Conservation (phyloP, 2,888 invertebrate genomes). For the Drosophila tanythrix region DNA sequence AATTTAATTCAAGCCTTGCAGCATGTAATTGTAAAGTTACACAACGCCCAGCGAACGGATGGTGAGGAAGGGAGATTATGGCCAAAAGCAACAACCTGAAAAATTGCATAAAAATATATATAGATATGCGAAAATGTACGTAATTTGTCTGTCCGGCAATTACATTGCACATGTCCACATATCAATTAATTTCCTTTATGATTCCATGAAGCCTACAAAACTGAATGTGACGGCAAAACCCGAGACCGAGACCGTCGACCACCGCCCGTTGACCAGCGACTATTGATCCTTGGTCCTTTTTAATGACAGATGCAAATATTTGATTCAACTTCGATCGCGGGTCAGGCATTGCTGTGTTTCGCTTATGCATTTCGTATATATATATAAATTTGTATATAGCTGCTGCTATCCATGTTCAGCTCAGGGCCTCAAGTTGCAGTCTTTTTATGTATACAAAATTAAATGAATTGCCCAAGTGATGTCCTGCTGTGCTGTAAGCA, state of each 20-base stretch:
- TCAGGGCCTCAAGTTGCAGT: constrained; percentile 11
- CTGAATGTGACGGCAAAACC: not conserved
- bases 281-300: constrained; percentile 13
- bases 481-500: not conserved
- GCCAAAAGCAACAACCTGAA: constrained; percentile 60
- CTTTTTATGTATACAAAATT: constrained; percentile 17
- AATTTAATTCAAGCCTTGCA: constrained; percentile 69
- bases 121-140: not conserved
- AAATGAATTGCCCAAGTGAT: constrained; percentile 10
- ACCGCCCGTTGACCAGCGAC: constrained; percentile 4
- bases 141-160: constrained; percentile 71
- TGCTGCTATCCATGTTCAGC: constrained; percentile 3
- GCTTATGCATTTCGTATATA: not conserved
- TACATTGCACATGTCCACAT: constrained; percentile 58
- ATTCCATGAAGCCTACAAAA: constrained; percentile 58
- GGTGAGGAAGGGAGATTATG: constrained; percentile 33
- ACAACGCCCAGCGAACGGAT: constrained; percentile 38
- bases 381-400: constrained; percentile 1
- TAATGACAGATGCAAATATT: constrained; percentile 73
- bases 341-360: constrained; percentile 23
- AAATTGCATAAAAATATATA: constrained; percentile 46
- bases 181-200: constrained; percentile 79
- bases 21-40: constrained; percentile 74
- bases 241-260: not conserved
- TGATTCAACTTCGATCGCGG: constrained; percentile 42